Percentiles rank a stretch among this genome's conserved stretches.
Evolutionary conservation across 2,888 invertebrate genomes (phyloP).

Genomic region (Macrophya annulata): DNA sequence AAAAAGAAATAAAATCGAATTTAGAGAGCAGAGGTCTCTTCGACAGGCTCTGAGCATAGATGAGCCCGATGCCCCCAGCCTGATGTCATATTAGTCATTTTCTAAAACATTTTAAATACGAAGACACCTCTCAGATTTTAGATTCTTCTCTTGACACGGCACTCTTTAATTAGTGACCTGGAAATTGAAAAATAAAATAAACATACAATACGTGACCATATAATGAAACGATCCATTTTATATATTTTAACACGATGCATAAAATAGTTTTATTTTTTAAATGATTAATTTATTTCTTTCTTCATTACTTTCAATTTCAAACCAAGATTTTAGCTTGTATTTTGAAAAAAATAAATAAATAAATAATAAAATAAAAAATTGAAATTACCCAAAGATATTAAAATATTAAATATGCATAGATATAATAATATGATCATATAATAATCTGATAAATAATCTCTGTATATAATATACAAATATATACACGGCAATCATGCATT

Average conservation of each 20-base stretch:
- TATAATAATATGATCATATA: background rate
- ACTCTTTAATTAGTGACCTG: constrained; percentile 44
- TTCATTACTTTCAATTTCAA: background rate
- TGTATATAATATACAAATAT: constrained; percentile 41
- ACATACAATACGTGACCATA: constrained; percentile 2
- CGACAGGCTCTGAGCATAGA: constrained; percentile 59
- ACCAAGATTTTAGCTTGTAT: too few relatives aligned
- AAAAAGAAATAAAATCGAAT: constrained; percentile 1
- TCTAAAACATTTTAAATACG: constrained; percentile 22
- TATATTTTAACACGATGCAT: background rate
- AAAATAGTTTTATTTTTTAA: background rate
- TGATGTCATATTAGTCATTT: constrained; percentile 34
- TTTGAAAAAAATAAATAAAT: too few relatives aligned
- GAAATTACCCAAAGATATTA: background rate
- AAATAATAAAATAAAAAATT: background rate
- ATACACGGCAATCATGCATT: constrained; percentile 37
- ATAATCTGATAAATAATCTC: background rate
- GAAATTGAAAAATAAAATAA: constrained; percentile 33
- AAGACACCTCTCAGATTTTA: constrained; percentile 50
- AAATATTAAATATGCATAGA: background rate
- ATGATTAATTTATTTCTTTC: background rate
- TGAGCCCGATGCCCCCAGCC: constrained; percentile 62
- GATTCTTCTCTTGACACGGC: constrained; percentile 39
- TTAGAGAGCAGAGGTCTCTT: constrained; percentile 44
- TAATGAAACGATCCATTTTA: background rate